Evolutionary conservation across 1,140 invertebrate genomes (phyloP), one percentile per base, ranked within the genome.

Genomic region (Theocolax elegans): DNA sequence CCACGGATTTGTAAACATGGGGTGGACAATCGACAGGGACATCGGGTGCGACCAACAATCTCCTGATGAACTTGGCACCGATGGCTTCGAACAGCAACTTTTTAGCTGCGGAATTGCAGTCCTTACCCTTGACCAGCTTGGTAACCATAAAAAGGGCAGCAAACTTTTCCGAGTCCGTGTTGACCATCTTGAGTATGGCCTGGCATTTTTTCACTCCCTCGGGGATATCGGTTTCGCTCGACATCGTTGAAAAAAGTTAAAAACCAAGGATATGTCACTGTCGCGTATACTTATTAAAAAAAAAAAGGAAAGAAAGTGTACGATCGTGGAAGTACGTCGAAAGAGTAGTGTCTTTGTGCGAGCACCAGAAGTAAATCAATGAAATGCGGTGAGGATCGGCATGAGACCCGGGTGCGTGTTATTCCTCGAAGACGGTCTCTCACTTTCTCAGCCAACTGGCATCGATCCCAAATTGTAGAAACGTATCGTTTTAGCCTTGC

Each of bases 131-230:
- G 8, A 95, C 90, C 56, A 95, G 79, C 83, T 96, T 96, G 0
- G 94, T 95, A 27, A 96, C 93, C 91, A 96, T 92, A 80, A 96
- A 95, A 2, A 97, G 86, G 0, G 92, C 93, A 8, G 95, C 94
- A 83, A 97, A 95, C 84, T 95, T 96, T 85, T 97, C 94, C 0
- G 94, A 96, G 83, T 96, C 95, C 76, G 89, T 92, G 66, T 89
- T 89, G 1, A 94, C 92, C 75, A 88, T 88, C 79, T 93, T 91
- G 63, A 96, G 82, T 63, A 95, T 90, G 21, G 88, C 87, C 54
- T 92, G 89, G 81, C 94, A 95, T 86, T 94, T 95, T 81, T 92
- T 90, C 51, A 96, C 92, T 70, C 90, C 87, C 72, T 95, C 93
- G 60, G 93, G 90, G 75, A 95, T 75, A 77, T 71, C 62, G 3